A percentile compares a stretch with the other conserved stretches of the same genome.
Evolutionary conservation across 2,113 vertebrate species (phyloP).

Genomic region (Hylia prasina): DNA sequence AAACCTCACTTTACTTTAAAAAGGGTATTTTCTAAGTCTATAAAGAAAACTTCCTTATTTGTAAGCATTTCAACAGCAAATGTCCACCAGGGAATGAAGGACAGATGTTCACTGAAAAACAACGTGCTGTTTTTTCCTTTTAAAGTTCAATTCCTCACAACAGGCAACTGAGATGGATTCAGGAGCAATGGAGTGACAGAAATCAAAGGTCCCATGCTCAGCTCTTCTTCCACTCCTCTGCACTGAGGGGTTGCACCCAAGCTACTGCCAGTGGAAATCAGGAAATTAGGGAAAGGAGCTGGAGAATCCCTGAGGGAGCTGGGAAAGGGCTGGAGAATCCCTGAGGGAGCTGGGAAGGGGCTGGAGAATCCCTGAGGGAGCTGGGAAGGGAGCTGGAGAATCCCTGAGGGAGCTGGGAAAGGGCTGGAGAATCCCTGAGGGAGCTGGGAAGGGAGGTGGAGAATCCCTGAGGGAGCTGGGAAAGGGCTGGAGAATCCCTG

Average conservation of each 20-base stretch:
- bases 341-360: neutral
- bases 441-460: neutral
- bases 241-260: neutral
- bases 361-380: neutral
- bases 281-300: neutral
- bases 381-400: neutral
- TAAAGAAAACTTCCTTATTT: neutral
- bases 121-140: neutral
- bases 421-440: neutral
- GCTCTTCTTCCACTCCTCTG: neutral
- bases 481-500: neutral
- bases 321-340: neutral
- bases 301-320: neutral
- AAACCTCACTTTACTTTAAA: neutral
- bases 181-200: neutral
- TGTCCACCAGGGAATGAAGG: neutral
- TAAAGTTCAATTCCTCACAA: neutral
- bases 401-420: neutral
- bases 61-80: neutral
- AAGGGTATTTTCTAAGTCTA: neutral
- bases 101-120: neutral
- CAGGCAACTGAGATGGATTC: neutral
- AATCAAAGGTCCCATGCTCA: neutral
- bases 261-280: neutral
- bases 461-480: neutral